Base-by-base conservation (phyloP, 2,888 invertebrate species). In the Zeuzera pyrina region DNA sequence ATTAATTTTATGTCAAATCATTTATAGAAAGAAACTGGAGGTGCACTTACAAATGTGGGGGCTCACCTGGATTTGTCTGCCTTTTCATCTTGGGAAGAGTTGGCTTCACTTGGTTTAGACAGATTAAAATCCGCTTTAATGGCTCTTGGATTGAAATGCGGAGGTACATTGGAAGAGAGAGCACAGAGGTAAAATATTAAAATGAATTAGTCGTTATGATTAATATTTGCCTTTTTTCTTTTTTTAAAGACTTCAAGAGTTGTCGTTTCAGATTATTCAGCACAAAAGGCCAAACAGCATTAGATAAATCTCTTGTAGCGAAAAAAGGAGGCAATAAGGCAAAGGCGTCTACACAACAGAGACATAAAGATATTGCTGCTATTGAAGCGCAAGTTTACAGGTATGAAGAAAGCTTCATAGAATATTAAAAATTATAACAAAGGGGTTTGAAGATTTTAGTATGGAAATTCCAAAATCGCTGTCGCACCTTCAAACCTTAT, bases 21-120 rank as follows among this genome's bases (percentile, higher is more conserved):
- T n/a, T n/a, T 54, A 19, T 55, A 91, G 89, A 96, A 97, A 89
- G 97, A 98, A 78, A 91, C 94, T 1, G 94, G 94, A 28, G 94
- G 95, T 37, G 98, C 97, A 2, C 69, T 99, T 41, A 92, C 97
- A 0, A 94, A 97, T 63, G 90, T 95, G 3, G 98, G 98, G 12
- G 98, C 98, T 2, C 97, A 97, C 84, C 87, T 99, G 42, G 99
- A 99, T 71, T 81, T 99, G n/a, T 97, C 97, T 0, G 97, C 97
- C 0, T 99, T 98, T 69, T 96, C 96, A 0, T 97, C 97, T 12
- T 94, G 95, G 90, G 95, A 96, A 76, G 99, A 99, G 73, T 73
- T 99, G 41, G 98, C 98, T 0, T 97, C 98, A 0, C 85, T 99
- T 2, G 99, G 99, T 12, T 76, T 99, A 47, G 99, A 99, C 84